Conservation (phyloP, 2,113 vertebrate species). For the Ranitomeya variabilis region DNA sequence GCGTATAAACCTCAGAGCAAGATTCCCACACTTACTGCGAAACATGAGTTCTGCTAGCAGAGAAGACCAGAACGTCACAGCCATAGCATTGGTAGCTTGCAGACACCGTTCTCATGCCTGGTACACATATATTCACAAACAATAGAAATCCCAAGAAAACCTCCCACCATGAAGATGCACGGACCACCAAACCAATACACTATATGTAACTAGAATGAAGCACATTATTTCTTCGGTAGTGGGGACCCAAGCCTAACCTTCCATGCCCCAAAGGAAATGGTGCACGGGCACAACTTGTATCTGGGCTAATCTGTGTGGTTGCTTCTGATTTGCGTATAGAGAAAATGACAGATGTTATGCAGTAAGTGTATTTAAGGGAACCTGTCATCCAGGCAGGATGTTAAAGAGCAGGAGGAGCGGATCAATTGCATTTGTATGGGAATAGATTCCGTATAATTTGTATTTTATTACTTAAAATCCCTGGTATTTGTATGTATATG, state of each 20-base stretch:
- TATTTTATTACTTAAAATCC: no score
- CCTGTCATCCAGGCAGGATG: no score
- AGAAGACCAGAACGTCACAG: neutral
- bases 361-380: neutral
- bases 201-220: neutral
- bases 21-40: neutral
- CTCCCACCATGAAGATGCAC: neutral
- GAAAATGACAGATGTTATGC: neutral
- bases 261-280: neutral
- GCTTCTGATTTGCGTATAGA: neutral
- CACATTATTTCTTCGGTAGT: neutral
- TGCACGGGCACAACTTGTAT: neutral
- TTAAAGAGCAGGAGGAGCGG: no score
- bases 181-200: neutral
- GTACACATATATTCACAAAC: neutral
- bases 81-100: neutral
- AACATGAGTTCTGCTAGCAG: neutral
- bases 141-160: neutral
- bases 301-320: neutral
- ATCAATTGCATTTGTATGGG: no score
- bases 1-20: conserved; percentile 3
- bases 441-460: no score
- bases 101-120: neutral
- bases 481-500: no score
- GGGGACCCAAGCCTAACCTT: neutral